These are phyloP conservation scores for Thalassarche chlororhynchos DNA, from an alignment of 2,113 vertebrate species.

Conservation along the genomic window DNA sequence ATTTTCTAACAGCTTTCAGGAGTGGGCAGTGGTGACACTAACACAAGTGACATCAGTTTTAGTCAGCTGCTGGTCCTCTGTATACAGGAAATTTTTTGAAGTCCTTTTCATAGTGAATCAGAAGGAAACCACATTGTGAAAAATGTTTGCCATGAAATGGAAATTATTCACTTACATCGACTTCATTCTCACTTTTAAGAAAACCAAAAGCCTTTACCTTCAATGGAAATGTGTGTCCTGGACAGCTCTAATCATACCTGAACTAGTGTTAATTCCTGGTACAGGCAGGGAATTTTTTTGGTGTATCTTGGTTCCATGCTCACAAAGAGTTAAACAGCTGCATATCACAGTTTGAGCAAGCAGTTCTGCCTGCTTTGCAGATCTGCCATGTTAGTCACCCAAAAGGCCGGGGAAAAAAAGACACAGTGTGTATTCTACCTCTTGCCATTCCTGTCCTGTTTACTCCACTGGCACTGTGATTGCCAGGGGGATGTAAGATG, in stretches of 20 bases:
- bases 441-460: neutral
- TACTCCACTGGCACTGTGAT: neutral
- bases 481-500: neutral
- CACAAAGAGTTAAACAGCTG: neutral
- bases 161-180: neutral
- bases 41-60: neutral
- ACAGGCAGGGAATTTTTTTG: neutral
- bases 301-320: neutral
- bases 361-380: neutral
- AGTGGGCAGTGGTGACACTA: neutral
- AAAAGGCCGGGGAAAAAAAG: neutral
- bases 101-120: neutral
- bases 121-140: neutral
- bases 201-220: neutral
- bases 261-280: neutral
- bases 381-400: neutral
- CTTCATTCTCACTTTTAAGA: neutral
- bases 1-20: neutral
- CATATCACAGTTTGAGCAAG: neutral
- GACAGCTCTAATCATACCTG: neutral
- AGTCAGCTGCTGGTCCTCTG: neutral
- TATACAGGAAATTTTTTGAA: neutral
- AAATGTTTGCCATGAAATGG: neutral
- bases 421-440: neutral
- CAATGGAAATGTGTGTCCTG: neutral